These are phyloP conservation scores for Glossophaga mutica DNA, from an alignment of 2,797 vertebrate species.

Conservation along the genomic window DNA sequence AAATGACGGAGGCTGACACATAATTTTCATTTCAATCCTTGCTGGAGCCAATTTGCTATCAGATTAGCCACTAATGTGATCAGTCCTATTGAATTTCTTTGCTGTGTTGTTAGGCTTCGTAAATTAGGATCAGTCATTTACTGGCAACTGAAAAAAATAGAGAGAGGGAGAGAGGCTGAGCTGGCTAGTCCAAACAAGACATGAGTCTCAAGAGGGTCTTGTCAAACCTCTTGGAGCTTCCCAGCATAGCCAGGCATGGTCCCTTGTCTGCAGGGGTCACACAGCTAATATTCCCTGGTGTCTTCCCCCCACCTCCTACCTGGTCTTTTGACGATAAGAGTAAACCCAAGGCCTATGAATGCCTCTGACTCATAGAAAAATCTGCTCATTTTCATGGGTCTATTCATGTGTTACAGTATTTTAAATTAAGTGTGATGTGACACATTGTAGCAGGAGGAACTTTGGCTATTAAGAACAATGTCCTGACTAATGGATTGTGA, in stretches of 20 bases:
- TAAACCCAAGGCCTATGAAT: background rate
- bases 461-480: conserved; percentile 33
- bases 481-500: conserved; percentile 39
- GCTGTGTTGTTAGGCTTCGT: background rate
- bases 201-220: background rate
- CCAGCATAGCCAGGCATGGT: background rate
- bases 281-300: background rate
- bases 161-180: background rate
- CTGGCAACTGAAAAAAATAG: background rate
- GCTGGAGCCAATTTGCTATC: background rate
- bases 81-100: background rate
- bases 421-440: conserved; percentile 39
- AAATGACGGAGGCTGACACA: background rate
- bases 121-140: background rate
- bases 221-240: background rate
- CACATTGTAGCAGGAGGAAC: conserved; percentile 32
- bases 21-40: background rate
- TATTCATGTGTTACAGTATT: background rate
- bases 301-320: background rate
- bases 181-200: background rate
- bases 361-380: conserved; percentile 59
- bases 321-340: background rate
- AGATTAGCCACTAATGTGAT: background rate
- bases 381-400: conserved; percentile 49
- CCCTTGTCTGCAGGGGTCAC: background rate